Percentiles rank a stretch among this genome's conserved stretches.
Conservation (phyloP, 2,797 vertebrate genomes). For the Mionectes olivaceus region DNA sequence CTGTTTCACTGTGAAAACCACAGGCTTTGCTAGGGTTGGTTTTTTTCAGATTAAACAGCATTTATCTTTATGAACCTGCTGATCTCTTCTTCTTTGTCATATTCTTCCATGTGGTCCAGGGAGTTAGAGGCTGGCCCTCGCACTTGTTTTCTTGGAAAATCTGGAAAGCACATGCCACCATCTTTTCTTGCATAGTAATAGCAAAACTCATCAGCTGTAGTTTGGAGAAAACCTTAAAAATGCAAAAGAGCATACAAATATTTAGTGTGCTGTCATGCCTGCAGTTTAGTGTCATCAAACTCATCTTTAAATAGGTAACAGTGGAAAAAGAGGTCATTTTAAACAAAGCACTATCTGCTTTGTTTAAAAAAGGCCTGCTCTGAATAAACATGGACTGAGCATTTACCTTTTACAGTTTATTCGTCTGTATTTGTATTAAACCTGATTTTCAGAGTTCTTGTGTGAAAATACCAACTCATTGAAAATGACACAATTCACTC, state of each 20-base stretch:
- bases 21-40: slow-evolving; percentile 48
- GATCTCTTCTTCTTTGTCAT: slow-evolving; percentile 93
- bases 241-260: slow-evolving; percentile 60
- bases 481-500: neutral
- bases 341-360: slow-evolving; percentile 6
- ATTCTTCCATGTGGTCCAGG: slow-evolving; percentile 90
- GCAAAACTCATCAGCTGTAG: slow-evolving; percentile 97
- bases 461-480: neutral
- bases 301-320: slow-evolving; percentile 18
- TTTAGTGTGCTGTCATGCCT: slow-evolving; percentile 43
- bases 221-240: slow-evolving; percentile 94
- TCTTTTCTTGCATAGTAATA: slow-evolving; percentile 93
- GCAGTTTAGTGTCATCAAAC: neutral
- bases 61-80: slow-evolving; percentile 91
- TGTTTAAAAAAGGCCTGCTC: neutral
- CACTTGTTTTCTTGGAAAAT: slow-evolving; percentile 95
- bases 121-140: slow-evolving; percentile 95
- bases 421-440: neutral
- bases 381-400: neutral
- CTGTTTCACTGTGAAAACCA: slow-evolving; percentile 73
- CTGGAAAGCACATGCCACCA: slow-evolving; percentile 93
- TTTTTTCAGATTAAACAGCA: slow-evolving; percentile 75
- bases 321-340: neutral
- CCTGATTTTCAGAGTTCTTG: neutral
- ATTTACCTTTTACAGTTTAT: neutral